phyloP scores from a whole-genome alignment of 2,888 invertebrate genomes.

The Leucoma salicis region DNA sequence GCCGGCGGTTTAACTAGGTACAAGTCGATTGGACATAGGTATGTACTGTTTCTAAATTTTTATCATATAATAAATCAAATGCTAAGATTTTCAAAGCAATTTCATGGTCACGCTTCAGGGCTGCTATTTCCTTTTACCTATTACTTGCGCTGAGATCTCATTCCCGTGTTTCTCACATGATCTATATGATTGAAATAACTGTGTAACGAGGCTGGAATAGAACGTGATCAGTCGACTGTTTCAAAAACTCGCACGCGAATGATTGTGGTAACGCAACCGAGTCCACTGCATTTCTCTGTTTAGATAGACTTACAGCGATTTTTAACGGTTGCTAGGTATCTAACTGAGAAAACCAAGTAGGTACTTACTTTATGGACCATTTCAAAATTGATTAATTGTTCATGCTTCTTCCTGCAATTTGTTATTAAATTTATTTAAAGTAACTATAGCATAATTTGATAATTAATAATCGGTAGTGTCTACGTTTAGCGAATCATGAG shows the following conservation, averaged over 20 bases:
- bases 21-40: constrained; percentile 87
- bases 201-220: constrained; percentile 50
- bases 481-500: too few relatives aligned
- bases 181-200: constrained; percentile 49
- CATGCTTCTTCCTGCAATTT: too few relatives aligned
- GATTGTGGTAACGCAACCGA: constrained; percentile 67
- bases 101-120: constrained; percentile 43
- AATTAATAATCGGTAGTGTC: too few relatives aligned
- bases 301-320: constrained; percentile 45
- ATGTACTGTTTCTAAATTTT: constrained; percentile 49
- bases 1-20: constrained; percentile 89
- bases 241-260: constrained; percentile 62
- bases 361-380: too few relatives aligned
- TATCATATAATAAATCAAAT: constrained; percentile 39
- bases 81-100: constrained; percentile 37
- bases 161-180: constrained; percentile 41
- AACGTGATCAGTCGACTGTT: constrained; percentile 65
- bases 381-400: too few relatives aligned
- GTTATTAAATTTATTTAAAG: too few relatives aligned
- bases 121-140: constrained; percentile 52
- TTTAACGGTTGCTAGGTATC: constrained; percentile 37
- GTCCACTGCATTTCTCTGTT: constrained; percentile 66
- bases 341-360: constrained; percentile 31
- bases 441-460: too few relatives aligned
- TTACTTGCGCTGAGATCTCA: constrained; percentile 42